A percentile compares a stretch with the other conserved stretches of the same genome.
phyloP scores from a whole-genome alignment of 2,888 invertebrate species.

The Neoitamus cyanurus region DNA sequence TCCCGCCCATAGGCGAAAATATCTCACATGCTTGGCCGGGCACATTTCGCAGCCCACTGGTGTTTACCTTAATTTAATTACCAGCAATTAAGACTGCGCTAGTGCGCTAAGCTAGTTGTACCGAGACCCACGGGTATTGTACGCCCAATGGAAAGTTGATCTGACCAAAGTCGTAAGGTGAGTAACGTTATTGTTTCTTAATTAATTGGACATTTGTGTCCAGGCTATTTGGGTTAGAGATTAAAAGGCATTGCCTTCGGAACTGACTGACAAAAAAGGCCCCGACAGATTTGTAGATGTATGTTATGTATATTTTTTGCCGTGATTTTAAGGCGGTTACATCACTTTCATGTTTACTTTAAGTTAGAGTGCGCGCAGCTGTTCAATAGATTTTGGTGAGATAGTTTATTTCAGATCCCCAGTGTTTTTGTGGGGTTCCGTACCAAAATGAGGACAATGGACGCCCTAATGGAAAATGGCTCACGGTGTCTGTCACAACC shows the following conservation, averaged over 20 bases:
- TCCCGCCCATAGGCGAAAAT: background rate
- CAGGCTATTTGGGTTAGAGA: background rate
- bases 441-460: too few relatives aligned
- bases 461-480: too few relatives aligned
- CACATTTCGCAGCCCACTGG: background rate
- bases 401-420: too few relatives aligned
- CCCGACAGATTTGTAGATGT: background rate
- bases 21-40: background rate
- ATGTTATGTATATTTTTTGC: too few relatives aligned
- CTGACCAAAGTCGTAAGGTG: background rate
- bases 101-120: background rate
- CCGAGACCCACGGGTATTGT: background rate
- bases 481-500: too few relatives aligned
- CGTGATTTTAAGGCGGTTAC: too few relatives aligned
- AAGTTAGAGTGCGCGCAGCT: too few relatives aligned
- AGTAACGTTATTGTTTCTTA: background rate
- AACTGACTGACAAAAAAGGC: background rate
- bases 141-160: background rate
- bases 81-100: slow-evolving; percentile 3
- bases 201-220: background rate
- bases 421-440: too few relatives aligned
- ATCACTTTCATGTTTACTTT: too few relatives aligned
- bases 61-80: slow-evolving; percentile 34
- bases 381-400: too few relatives aligned
- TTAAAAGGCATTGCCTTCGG: background rate